Evolutionary conservation across 1,140 invertebrate genomes (phyloP).

Genomic region (Apolygus lucorum): DNA sequence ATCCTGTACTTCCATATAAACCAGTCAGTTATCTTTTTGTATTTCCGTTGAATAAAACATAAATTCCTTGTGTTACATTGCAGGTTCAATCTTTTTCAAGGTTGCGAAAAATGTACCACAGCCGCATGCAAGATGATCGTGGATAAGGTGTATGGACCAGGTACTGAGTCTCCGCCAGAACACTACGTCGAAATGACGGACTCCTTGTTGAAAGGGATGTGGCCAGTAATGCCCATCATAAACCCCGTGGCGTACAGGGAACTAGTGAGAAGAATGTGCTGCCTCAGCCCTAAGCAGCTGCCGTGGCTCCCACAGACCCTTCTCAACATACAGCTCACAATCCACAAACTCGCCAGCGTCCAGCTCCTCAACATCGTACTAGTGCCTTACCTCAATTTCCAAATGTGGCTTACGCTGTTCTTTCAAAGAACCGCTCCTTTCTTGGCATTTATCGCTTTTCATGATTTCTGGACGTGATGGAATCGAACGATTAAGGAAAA

Average conservation of each 20-base stretch:
- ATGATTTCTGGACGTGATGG: not conserved
- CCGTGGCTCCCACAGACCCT: slow-evolving; percentile 39
- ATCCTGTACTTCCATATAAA: too few relatives aligned
- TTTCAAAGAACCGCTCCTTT: slow-evolving; percentile 21
- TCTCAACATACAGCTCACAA: slow-evolving; percentile 40
- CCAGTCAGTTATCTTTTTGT: too few relatives aligned
- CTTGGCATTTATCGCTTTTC: slow-evolving; percentile 7
- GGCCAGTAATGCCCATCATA: slow-evolving; percentile 41
- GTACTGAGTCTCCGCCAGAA: slow-evolving; percentile 41
- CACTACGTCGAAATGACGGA: slow-evolving; percentile 43
- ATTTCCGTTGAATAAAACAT: too few relatives aligned
- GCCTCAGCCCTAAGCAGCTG: slow-evolving; percentile 10
- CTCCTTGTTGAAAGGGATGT: slow-evolving; percentile 42
- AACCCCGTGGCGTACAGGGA: slow-evolving; percentile 40
- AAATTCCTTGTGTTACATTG: too few relatives aligned
- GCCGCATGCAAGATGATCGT: slow-evolving; percentile 40
- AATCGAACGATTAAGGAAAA: too few relatives aligned
- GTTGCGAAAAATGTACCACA: slow-evolving; percentile 40
- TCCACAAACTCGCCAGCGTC: slow-evolving; percentile 40
- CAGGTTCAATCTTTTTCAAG: slow-evolving; percentile 50
- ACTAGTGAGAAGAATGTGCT: slow-evolving; percentile 37
- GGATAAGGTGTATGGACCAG: slow-evolving; percentile 40
- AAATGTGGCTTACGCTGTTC: slow-evolving; percentile 41
- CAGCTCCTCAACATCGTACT: slow-evolving; percentile 38
- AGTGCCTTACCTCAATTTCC: slow-evolving; percentile 40